Base-by-base conservation (phyloP, 2,113 vertebrate species). In the Oncorhynchus kisutch region DNA sequence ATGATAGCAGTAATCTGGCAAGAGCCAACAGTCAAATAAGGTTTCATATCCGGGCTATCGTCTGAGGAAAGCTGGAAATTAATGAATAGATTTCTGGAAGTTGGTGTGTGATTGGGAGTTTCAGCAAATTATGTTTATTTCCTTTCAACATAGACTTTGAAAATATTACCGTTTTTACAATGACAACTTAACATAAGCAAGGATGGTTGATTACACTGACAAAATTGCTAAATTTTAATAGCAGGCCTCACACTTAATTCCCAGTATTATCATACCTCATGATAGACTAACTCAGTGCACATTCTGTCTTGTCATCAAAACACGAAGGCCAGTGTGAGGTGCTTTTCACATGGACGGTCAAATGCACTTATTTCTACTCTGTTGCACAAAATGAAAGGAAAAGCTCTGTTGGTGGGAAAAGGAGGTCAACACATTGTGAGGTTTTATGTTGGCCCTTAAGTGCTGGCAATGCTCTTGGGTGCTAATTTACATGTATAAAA, bases 371-470 rank as follows among this genome's bases (percentile, higher is more conserved):
- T 75, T 71, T 78, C 29, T 34, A 66, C 45, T 34, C 70, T 51
- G 59, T n/a, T 60, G 67, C 69, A 49, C 68, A 73, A 77, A 34
- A 27, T 29, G 11, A 62, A 70, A 54, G 69, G 24, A 22, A 62
- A 71, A 66, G n/a, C 20, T 4, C 8, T 2, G 20, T n/a, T 70
- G 20, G 73, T 72, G 59, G 16, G 54, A 39, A 78, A 73, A 74
- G 4, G n/a, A 67, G 75, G 84, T 85, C 78, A 82, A 82, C 45
- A 65, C 51, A 70, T 70, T 67, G 71, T 64, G 31, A 72, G 70
- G 3, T 22, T 57, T 73, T 76, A 64, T 60, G 72, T 80, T 74
- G 70, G 65, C 72, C 72, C 65, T 66, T 5, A 73, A 75, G 75
- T 71, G 73, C 69, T 71, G 31, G 73, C 27, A 45, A 78, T 78